Percentiles rank a stretch among this genome's conserved stretches.
phyloP scores from a whole-genome alignment of 1,140 invertebrate species.

The Sarcophaga bullata region DNA sequence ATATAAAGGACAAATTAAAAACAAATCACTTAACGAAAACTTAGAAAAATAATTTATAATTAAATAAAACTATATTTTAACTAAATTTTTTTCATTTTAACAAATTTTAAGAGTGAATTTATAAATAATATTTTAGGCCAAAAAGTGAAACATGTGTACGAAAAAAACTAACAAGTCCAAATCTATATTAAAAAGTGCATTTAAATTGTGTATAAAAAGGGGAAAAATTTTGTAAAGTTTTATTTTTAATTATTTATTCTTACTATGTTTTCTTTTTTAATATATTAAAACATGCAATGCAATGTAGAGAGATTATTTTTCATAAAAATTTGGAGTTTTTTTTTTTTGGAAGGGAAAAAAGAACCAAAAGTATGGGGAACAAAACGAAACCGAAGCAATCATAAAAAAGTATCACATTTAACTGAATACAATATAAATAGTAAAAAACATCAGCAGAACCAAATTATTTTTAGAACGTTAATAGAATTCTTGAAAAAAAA shows the following conservation, averaged over 20 bases:
- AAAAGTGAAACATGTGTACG: conserved; percentile 1
- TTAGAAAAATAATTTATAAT: neutral
- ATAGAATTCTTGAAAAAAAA: neutral
- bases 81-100: neutral
- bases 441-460: neutral
- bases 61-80: neutral
- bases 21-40: conserved; percentile 6
- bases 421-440: neutral
- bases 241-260: too few species aligned
- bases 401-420: neutral
- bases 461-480: neutral
- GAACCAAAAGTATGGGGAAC: too few species aligned
- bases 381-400: too few species aligned
- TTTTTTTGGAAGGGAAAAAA: too few species aligned
- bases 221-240: too few species aligned
- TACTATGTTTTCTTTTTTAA: conserved; percentile 39
- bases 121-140: neutral
- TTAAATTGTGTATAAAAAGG: neutral
- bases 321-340: too few species aligned
- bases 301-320: neutral
- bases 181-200: neutral
- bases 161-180: neutral
- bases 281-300: conserved; percentile 39
- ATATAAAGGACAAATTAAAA: neutral
- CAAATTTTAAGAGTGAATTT: neutral